Percentiles rank a stretch among this genome's conserved stretches.
Evolutionary conservation across 2,888 invertebrate species (phyloP).

Genomic region (Agriopis aurantiaria): DNA sequence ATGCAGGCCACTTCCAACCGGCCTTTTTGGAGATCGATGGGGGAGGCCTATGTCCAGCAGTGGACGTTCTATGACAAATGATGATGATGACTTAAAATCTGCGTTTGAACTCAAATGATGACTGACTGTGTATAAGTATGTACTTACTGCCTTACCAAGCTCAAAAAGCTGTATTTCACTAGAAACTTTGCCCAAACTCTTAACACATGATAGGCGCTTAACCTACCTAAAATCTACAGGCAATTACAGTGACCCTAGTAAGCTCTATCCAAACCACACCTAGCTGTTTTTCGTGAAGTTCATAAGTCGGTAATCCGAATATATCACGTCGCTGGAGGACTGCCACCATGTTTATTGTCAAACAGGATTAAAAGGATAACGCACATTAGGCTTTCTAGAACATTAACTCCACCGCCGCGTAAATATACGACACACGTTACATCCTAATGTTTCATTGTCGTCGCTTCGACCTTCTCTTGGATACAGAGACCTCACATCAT

Average conservation of each 20-base stretch:
- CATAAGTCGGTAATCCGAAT: constrained; percentile 63
- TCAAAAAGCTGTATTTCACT: neutral
- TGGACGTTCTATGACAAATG: too few species aligned
- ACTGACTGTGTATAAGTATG: neutral
- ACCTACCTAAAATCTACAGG: constrained; percentile 12
- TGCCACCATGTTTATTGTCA: constrained; percentile 69
- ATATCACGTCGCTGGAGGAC: constrained; percentile 57
- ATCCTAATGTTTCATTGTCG: constrained; percentile 68
- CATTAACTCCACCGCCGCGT: constrained; percentile 69
- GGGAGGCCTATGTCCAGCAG: too few species aligned
- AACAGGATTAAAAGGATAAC: constrained; percentile 72
- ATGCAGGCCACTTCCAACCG: too few species aligned
- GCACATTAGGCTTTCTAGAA: constrained; percentile 70
- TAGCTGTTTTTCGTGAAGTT: constrained; percentile 60
- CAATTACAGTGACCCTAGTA: constrained; percentile 19
- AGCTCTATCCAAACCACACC: constrained; percentile 23
- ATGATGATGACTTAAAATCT: too few species aligned
- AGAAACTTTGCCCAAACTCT: neutral
- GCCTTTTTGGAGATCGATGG: too few species aligned
- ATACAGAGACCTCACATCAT: constrained; percentile 46
- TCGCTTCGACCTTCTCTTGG: constrained; percentile 55
- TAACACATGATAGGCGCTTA: neutral
- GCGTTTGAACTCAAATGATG: too few species aligned
- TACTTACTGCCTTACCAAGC: neutral
- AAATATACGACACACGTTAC: constrained; percentile 70